A percentile compares a stretch with the other conserved stretches of the same genome.
phyloP scores from a whole-genome alignment of 2,797 vertebrate species.

The Macropodus opercularis region DNA sequence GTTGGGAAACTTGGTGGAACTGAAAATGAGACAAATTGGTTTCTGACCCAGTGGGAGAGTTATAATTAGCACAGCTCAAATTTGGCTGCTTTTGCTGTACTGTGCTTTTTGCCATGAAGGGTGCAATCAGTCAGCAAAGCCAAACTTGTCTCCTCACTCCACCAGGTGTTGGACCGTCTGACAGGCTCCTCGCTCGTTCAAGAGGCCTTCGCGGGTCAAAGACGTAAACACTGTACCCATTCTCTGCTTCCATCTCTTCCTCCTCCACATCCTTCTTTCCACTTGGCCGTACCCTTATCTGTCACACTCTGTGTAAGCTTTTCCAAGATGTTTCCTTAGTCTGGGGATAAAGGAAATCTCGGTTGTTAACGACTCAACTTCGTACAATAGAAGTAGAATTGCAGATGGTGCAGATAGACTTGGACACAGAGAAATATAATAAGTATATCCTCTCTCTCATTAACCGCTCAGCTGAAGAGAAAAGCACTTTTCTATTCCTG shows the following conservation, averaged over 20 bases:
- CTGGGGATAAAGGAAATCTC: conserved; percentile 41
- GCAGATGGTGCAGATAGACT: conserved; percentile 27
- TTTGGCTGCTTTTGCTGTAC: conserved; percentile 42
- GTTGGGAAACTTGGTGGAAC: conserved; percentile 49
- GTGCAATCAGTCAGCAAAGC: too few relatives aligned
- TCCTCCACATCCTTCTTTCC: neutral
- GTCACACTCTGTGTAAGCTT: conserved; percentile 39
- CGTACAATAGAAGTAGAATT: conserved; percentile 27
- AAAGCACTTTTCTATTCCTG: conserved; percentile 2
- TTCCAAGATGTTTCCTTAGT: conserved; percentile 32
- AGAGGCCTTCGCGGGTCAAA: conserved; percentile 31
- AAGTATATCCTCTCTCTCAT: conserved; percentile 18
- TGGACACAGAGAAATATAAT: conserved; percentile 28
- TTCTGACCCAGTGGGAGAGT: conserved; percentile 49
- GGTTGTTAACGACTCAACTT: conserved; percentile 32
- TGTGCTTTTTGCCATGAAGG: conserved; percentile 23
- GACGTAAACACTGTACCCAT: conserved; percentile 33
- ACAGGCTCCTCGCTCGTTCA: conserved; percentile 26
- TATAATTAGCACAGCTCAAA: conserved; percentile 67
- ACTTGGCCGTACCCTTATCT: conserved; percentile 9
- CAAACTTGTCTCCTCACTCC: too few relatives aligned
- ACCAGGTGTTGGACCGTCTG: conserved; percentile 46
- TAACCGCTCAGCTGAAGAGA: neutral
- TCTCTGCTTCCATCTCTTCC: neutral
- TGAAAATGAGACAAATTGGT: conserved; percentile 75